Base-by-base conservation (phyloP, 2,113 vertebrate genomes). In the Odontesthes bonariensis region DNA sequence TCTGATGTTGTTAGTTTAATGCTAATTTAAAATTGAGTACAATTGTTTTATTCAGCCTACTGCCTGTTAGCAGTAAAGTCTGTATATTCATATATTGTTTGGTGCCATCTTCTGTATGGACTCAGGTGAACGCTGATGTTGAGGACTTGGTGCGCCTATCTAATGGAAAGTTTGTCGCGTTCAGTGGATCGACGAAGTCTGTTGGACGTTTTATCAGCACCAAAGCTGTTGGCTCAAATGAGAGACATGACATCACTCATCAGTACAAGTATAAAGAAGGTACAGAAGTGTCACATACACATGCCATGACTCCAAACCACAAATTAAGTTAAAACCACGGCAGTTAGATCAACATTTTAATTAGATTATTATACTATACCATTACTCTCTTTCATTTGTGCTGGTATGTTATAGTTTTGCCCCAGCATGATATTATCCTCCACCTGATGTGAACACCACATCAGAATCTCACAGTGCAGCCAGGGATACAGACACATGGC, bases 181-280 rank as follows among this genome's bases (percentile, higher is more conserved):
- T 93, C 60, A 68, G 80, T 33, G 78, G 72, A 42, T 92, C 89
- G 0, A 91, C 95, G 7, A 84, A 86, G 0, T 7, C 82, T 0
- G 94, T 98, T 60, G 97, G 97, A 16, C 88, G 84, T 60, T 88
- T 81, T 27, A 98, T 98, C 93, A 98, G 96, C 93, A 99, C 97
- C 6, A 98, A 98, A 87, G 86, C 94, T 0, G 91, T 98, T 33
- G 97, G 96, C 78, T 88, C 67, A 0, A 94, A 97, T 11, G 74
- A 89, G 5, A 87, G 96, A 31, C 94, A 94, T 12, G 97, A 99
- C 92, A 97, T 99, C 90, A 98, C 97, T 16, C 92, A 96, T 84
- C 91, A 77, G 86, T 98, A 98, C 90, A 98, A 98, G 81, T 95
- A 97, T 73, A 91, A 93, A 0, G 97, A 98, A 89, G 97, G 97